Evolutionary conservation across 2,113 vertebrate species (phyloP), one percentile per base, ranked within the genome.

Genomic region (Sisor rabdophorus): DNA sequence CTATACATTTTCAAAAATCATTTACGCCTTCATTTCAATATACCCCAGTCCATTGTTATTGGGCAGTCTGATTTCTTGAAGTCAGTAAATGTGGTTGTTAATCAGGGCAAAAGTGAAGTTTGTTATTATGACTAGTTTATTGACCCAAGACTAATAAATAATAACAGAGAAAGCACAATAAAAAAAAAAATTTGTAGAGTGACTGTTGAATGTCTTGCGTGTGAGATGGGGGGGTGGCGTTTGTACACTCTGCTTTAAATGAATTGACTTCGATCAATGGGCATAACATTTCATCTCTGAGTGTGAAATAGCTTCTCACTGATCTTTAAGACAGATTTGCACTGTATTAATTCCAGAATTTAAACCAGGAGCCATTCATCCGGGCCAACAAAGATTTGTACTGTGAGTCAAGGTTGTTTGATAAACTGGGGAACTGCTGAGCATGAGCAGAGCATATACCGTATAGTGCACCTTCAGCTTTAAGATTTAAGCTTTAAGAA

Each of bases 301-400:
- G 73, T 84, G 82, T 82, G 82, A 71, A 77, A 75, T 81, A 80
- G 71, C 83, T 77, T 78, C 75, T 83, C 75, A 47, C 81, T 77
- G 79, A 81, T 74, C 24, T 79, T 83, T 89, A 85, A 84, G 85
- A 87, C 85, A 84, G 85, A 64, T 32, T 72, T 60, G 78, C 83
- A 82, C 83, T 86, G 26, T 86, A 88, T 87, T 86, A 85, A 86
- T 85, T 84, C 85, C 79, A 76, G 81, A 78, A 78, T 84, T 80
- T 78, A 84, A 73, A 79, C 77, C 82, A 83, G 79, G 73, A 79
- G 16, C 67, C 67, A 70, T 80, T 85, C 75, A 82, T 80, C 67
- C 52, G 17, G 50, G 40, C 32, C 76, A 86, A 89, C 88, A 89
- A 89, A 85, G 86, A 70, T 36, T 36, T 73, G 63, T 22, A 47